phyloP scores from a whole-genome alignment of 1,140 invertebrate genomes.

The Drosophila pruinosa region DNA sequence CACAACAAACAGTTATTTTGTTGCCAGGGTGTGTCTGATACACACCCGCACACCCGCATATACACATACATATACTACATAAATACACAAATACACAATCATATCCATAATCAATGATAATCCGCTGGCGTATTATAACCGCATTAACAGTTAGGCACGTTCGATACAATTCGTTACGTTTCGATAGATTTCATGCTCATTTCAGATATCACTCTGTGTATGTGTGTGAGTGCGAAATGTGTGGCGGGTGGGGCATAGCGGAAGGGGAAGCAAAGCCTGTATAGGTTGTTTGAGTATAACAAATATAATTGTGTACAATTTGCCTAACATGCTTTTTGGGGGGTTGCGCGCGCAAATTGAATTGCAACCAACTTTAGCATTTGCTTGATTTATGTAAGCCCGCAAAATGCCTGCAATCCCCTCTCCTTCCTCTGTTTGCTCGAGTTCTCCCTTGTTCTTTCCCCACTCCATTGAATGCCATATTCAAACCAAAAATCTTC shows the following conservation, averaged over 20 bases:
- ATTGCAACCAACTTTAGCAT: slow-evolving; percentile 58
- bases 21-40: slow-evolving; percentile 41
- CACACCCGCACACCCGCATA: slow-evolving; percentile 14
- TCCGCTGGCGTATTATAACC: slow-evolving; percentile 79
- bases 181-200: slow-evolving; percentile 76
- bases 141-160: slow-evolving; percentile 81
- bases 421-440: not conserved
- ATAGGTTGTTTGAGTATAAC: slow-evolving; percentile 44
- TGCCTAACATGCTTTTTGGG: slow-evolving; percentile 41
- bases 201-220: slow-evolving; percentile 41
- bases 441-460: not conserved
- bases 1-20: slow-evolving; percentile 66
- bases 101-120: slow-evolving; percentile 78
- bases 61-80: not conserved
- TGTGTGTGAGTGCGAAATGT: not conserved
- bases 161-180: slow-evolving; percentile 77
- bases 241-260: not conserved
- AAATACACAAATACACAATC: slow-evolving; percentile 17
- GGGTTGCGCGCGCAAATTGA: slow-evolving; percentile 46
- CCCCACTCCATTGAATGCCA: too few relatives aligned
- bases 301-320: slow-evolving; percentile 77
- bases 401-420: slow-evolving; percentile 5
- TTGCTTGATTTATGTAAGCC: slow-evolving; percentile 25
- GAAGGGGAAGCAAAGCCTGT: not conserved
- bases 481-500: slow-evolving; percentile 56